Evolutionary conservation across 2,113 vertebrate species (phyloP).

Genomic region (Alligator mississippiensis): DNA sequence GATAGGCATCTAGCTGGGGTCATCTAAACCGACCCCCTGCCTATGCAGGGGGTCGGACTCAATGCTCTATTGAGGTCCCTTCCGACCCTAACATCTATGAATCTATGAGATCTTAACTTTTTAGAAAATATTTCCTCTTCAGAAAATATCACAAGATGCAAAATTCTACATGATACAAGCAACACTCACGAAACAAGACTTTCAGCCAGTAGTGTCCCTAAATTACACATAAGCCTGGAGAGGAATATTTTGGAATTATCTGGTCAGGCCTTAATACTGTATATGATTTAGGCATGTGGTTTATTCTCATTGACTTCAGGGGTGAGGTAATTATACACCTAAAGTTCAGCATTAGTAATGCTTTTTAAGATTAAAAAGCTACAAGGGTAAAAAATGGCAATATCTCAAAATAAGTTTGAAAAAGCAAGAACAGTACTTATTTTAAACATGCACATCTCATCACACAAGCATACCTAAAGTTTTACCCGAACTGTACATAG

Average conservation of each 20-base stretch:
- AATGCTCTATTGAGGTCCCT: no score
- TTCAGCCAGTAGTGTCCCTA: no score
- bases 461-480: slow-evolving; percentile 58
- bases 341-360: background rate
- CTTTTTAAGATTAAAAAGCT: background rate
- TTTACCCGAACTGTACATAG: slow-evolving; percentile 66
- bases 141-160: background rate
- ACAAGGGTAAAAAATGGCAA: no score
- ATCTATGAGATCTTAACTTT: background rate
- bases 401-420: background rate
- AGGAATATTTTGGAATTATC: no score
- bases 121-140: background rate
- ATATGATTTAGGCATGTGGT: background rate
- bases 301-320: background rate
- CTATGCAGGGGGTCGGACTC: no score
- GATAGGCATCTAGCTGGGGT: no score
- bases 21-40: no score
- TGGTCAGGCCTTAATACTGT: no score
- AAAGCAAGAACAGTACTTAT: slow-evolving; percentile 19
- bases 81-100: no score
- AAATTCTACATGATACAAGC: no score
- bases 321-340: slow-evolving; percentile 17
- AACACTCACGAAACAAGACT: no score
- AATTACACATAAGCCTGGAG: no score
- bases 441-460: slow-evolving; percentile 15